Percentiles rank a stretch among this genome's conserved stretches.
phyloP scores from a whole-genome alignment of 1,140 invertebrate species.

The Lepidurus packardi region DNA sequence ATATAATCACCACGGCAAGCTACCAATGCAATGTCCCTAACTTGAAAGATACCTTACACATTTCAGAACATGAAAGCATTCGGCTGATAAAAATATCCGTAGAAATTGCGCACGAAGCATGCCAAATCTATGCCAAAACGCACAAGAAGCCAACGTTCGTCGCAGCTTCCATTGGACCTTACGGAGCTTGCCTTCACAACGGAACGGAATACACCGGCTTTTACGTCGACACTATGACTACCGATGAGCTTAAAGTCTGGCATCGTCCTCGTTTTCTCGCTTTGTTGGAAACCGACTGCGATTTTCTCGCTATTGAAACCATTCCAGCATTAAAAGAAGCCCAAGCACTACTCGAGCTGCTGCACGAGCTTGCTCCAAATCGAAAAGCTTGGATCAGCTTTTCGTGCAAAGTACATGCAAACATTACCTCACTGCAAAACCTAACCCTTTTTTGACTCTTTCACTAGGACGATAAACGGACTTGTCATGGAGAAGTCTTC shows the following conservation, averaged over 20 bases:
- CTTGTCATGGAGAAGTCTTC: slow-evolving; percentile 70
- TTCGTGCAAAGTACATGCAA: slow-evolving; percentile 65
- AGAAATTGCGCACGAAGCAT: slow-evolving; percentile 57
- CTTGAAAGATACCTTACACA: neutral
- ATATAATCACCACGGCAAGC: slow-evolving; percentile 77
- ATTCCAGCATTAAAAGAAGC: slow-evolving; percentile 78
- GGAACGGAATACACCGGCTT: slow-evolving; percentile 82
- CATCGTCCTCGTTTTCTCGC: slow-evolving; percentile 69
- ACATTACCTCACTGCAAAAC: neutral
- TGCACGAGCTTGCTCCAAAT: slow-evolving; percentile 61
- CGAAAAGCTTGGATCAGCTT: slow-evolving; percentile 77
- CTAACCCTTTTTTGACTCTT: slow-evolving; percentile 27
- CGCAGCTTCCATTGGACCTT: slow-evolving; percentile 82
- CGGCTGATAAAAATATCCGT: slow-evolving; percentile 65
- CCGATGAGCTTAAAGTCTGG: slow-evolving; percentile 66
- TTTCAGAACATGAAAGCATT: slow-evolving; percentile 56
- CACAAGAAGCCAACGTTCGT: slow-evolving; percentile 49
- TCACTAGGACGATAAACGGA: slow-evolving; percentile 55
- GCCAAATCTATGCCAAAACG: slow-evolving; percentile 40
- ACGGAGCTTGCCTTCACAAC: slow-evolving; percentile 78
- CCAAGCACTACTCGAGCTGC: slow-evolving; percentile 65
- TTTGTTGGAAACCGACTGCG: slow-evolving; percentile 67
- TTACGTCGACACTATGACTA: slow-evolving; percentile 63
- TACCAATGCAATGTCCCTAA: slow-evolving; percentile 74
- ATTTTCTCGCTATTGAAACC: slow-evolving; percentile 81